Conservation (phyloP, 2,888 invertebrate genomes). For the Andrena dorsata region DNA sequence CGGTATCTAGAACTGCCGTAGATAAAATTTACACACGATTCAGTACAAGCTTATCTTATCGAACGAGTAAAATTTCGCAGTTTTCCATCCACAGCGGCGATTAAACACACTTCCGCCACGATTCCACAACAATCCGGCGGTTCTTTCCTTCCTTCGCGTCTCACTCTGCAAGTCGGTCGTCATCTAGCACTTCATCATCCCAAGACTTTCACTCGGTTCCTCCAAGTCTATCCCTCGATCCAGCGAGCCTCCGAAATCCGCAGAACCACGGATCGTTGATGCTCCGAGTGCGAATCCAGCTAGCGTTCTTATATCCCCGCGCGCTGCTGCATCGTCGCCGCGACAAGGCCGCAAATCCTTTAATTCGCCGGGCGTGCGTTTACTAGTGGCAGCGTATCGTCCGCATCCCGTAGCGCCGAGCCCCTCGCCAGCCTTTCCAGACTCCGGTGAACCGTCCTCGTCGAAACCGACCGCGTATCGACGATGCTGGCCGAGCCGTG, state of each 20-base stretch:
- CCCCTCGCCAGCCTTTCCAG: neutral
- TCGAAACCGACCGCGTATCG: conserved; percentile 39
- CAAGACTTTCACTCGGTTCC: neutral
- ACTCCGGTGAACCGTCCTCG: conserved; percentile 13
- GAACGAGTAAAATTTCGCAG: neutral
- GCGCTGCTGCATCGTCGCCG: neutral
- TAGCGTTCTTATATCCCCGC: neutral
- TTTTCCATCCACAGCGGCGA: neutral
- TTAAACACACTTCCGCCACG: neutral
- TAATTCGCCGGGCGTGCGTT: neutral
- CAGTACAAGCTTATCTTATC: conserved; percentile 42
- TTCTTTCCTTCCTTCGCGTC: neutral
- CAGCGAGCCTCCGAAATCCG: neutral
- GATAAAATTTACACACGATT: conserved; percentile 8
- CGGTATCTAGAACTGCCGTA: neutral
- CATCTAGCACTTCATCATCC: neutral
- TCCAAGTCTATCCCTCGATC: too few species aligned
- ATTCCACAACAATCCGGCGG: neutral
- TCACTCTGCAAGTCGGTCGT: neutral
- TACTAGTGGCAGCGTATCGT: neutral
- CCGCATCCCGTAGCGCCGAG: neutral
- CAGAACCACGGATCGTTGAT: neutral
- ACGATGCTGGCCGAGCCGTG: conserved; percentile 22
- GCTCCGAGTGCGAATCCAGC: neutral
- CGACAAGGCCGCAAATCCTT: neutral